phyloP scores from a whole-genome alignment of 1,140 invertebrate genomes.

The Homarus americanus region DNA sequence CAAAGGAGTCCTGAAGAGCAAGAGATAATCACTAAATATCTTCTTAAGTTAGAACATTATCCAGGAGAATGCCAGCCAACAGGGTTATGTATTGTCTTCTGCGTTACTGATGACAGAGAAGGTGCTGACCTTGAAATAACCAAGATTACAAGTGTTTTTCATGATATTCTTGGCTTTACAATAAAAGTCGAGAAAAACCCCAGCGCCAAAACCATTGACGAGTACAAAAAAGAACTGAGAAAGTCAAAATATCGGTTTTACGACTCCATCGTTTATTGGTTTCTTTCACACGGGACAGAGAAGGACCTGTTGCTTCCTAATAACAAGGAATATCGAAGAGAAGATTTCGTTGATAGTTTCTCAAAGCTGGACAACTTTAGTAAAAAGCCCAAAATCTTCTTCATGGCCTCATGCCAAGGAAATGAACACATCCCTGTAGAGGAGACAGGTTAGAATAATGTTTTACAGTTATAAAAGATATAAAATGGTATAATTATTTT shows the following conservation, averaged over 20 bases:
- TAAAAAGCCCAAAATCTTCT: slow-evolving; percentile 55
- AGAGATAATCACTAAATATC: background rate
- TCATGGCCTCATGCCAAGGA: slow-evolving; percentile 39
- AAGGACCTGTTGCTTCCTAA: slow-evolving; percentile 8
- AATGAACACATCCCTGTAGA: background rate
- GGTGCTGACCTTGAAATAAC: slow-evolving; percentile 33
- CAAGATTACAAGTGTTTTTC: slow-evolving; percentile 34
- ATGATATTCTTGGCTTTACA: slow-evolving; percentile 38
- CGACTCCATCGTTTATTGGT: slow-evolving; percentile 48
- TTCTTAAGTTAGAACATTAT: slow-evolving; percentile 3
- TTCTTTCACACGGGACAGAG: slow-evolving; percentile 32
- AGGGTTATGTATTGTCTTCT: slow-evolving; percentile 46
- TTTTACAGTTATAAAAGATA: background rate
- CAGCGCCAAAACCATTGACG: background rate
- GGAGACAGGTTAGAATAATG: slow-evolving; percentile 6
- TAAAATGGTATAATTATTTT: too few species aligned
- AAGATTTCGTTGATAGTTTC: slow-evolving; percentile 33
- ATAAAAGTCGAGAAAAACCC: slow-evolving; percentile 34
- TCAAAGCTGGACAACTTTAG: slow-evolving; percentile 1
- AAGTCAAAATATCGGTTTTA: slow-evolving; percentile 45
- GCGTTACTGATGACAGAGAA: slow-evolving; percentile 31
- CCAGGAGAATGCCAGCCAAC: slow-evolving; percentile 46
- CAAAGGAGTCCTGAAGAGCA: background rate
- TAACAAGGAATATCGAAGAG: background rate
- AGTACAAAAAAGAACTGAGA: slow-evolving; percentile 9